Evolutionary conservation across 1,140 invertebrate species (phyloP).

Genomic region (Calosoma granatense): DNA sequence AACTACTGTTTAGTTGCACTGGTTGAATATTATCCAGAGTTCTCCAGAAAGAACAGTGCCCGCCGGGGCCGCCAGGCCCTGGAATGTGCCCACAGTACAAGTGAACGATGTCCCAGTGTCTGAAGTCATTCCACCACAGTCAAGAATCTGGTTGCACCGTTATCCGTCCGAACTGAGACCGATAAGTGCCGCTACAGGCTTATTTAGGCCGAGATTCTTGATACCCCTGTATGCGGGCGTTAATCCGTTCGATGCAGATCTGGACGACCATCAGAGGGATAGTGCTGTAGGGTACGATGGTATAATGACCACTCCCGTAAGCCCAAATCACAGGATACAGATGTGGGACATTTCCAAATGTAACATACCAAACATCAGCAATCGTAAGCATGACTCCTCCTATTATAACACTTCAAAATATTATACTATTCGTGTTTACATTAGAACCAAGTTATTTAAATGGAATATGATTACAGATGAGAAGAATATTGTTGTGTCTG

Average conservation of each 20-base stretch:
- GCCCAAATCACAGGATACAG: conserved; percentile 63
- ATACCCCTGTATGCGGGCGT: conserved; percentile 32
- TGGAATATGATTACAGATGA: conserved; percentile 38
- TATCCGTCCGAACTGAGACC: conserved; percentile 22
- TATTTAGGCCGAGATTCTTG: conserved; percentile 32
- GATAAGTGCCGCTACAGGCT: conserved; percentile 21
- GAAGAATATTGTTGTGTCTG: conserved; percentile 66
- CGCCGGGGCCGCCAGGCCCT: conserved; percentile 13
- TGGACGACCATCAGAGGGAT: conserved; percentile 32
- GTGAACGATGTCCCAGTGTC: conserved; percentile 46
- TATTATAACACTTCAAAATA: neutral
- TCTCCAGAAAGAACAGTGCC: neutral
- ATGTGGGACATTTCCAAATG: conserved; percentile 69
- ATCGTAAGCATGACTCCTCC: conserved; percentile 45
- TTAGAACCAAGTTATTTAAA: neutral
- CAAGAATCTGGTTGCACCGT: conserved; percentile 25
- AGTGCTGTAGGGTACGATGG: conserved; percentile 25
- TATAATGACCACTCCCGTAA: conserved; percentile 32
- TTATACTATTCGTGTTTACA: neutral
- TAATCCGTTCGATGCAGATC: conserved; percentile 32
- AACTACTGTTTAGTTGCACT: conserved; percentile 1
- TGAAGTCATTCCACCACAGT: conserved; percentile 30
- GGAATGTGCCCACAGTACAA: conserved; percentile 45
- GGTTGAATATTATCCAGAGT: conserved; percentile 9
- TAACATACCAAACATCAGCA: conserved; percentile 61